Base-by-base conservation (phyloP, 2,797 vertebrate species). In the Channa striata region DNA sequence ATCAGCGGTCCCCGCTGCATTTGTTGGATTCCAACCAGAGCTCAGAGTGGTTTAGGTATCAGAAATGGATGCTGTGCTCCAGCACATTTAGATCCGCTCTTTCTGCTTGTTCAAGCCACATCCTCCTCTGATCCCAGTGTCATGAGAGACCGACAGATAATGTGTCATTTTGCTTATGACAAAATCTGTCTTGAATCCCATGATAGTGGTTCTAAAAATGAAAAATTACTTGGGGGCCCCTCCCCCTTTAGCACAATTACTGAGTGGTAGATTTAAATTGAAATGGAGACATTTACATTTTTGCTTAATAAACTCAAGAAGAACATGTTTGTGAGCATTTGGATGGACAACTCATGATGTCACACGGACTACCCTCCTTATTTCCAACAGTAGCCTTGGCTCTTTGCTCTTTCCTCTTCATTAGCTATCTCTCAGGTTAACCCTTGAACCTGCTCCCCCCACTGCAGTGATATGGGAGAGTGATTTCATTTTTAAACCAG, bases 391-490 rank as follows among this genome's bases (percentile, higher is more conserved):
- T 52, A 84, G 84, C 43, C 48, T 13, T 17, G 52, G 39, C 51
- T 44, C 64, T 80, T 68, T 69, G 21, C 40, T 65, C 66, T 69
- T 63, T 73, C 59, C 47, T 21, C 11, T 30, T 76, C 81, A 80
- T 83, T 82, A 81, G 39, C 10, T 11, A 11, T 39, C 20, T 63
- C n/a, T 74, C 40, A 12, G 37, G 75, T 79, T 84, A 84, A 79
- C 23, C 60, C 87, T 74, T 89, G 86, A 82, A 34, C 77, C 68
- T 10, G 16, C 48, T 11, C 16, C 48, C 59, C 19, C 49, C 50
- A 11, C 42, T 4, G 12, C 59, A 43, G 14, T 34, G 54, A 72
- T 46, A 52, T 1, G 33, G 57, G 19, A 59, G 25, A 74, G 54
- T 44, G 42, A 39, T 40, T 79, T 57, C 21, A 59, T 40, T 21